These are phyloP conservation scores for Himalopsyche tibetana DNA, from an alignment of 2,888 invertebrate species.

Conservation along the genomic window DNA sequence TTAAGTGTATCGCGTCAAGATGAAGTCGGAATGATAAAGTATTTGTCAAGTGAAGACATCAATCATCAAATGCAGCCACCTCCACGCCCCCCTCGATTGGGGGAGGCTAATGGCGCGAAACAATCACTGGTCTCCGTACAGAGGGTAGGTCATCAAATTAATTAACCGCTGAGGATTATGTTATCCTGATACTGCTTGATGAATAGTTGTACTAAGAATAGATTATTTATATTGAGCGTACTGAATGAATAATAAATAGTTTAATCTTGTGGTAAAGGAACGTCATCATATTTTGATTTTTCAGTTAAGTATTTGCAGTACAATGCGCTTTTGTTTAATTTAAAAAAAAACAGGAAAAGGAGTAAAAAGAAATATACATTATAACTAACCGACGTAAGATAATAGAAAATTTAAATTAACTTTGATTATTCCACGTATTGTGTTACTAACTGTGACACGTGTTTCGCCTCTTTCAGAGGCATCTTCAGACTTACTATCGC, in stretches of 20 bases:
- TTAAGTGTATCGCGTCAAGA: slow-evolving; percentile 34
- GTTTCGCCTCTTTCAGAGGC: too few relatives aligned
- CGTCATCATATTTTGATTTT: too few relatives aligned
- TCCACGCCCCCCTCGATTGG: background rate
- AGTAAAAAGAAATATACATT: too few relatives aligned
- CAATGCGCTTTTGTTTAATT: too few relatives aligned
- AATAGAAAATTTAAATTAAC: too few relatives aligned
- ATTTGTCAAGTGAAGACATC: slow-evolving; percentile 34
- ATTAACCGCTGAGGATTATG: slow-evolving; percentile 17
- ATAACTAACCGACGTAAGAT: too few relatives aligned
- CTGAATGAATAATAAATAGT: background rate
- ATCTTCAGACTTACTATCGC: too few relatives aligned
- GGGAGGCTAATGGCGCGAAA: slow-evolving; percentile 26
- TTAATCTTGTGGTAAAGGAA: too few relatives aligned
- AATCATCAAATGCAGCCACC: slow-evolving; percentile 29
- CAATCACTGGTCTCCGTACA: background rate
- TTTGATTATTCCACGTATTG: too few relatives aligned
- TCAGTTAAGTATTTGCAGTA: too few relatives aligned
- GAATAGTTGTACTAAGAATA: background rate
- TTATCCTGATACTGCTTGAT: slow-evolving; percentile 15
- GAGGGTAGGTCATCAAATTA: slow-evolving; percentile 34
- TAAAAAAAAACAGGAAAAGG: too few relatives aligned
- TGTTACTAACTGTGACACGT: too few relatives aligned
- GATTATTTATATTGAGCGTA: background rate
- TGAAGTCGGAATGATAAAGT: slow-evolving; percentile 27